Conservation (phyloP, 1,140 invertebrate genomes). For the Scaptomyza hsui region DNA sequence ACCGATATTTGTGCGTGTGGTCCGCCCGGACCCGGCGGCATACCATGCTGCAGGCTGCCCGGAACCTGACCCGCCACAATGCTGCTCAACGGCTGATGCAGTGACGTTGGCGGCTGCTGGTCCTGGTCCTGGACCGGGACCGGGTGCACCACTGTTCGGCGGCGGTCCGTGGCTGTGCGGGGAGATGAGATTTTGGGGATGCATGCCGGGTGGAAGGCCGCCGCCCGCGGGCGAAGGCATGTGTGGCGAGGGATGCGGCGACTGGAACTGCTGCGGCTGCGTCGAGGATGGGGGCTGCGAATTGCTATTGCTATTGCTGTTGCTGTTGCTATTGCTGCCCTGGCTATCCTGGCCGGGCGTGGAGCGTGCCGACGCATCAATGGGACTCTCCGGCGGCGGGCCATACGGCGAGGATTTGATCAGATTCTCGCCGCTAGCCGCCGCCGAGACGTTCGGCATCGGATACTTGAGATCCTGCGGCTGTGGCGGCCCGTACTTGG, state of each 20-base stretch:
- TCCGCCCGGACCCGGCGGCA: slow-evolving; percentile 58
- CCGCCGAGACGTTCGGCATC: slow-evolving; percentile 65
- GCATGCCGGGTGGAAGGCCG: slow-evolving; percentile 81
- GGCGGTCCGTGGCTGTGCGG: slow-evolving; percentile 58
- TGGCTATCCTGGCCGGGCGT: slow-evolving; percentile 83
- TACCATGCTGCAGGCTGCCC: slow-evolving; percentile 58
- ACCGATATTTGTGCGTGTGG: slow-evolving; percentile 64
- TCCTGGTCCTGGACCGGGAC: slow-evolving; percentile 31
- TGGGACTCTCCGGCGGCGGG: slow-evolving; percentile 75
- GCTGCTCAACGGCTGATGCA: slow-evolving; percentile 53
- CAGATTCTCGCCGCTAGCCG: slow-evolving; percentile 74
- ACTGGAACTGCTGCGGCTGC: slow-evolving; percentile 76
- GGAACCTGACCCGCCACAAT: slow-evolving; percentile 38
- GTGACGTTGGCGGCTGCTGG: slow-evolving; percentile 66
- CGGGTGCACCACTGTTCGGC: slow-evolving; percentile 22
- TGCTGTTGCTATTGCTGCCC: slow-evolving; percentile 82
- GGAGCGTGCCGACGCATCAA: slow-evolving; percentile 78
- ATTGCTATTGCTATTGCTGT: slow-evolving; percentile 82
- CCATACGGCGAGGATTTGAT: slow-evolving; percentile 80
- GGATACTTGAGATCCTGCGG: slow-evolving; percentile 83
- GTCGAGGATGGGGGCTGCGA: slow-evolving; percentile 82
- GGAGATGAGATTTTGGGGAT: slow-evolving; percentile 87
- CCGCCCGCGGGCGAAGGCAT: slow-evolving; percentile 75
- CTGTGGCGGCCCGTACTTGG: slow-evolving; percentile 70
- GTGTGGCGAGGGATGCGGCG: slow-evolving; percentile 80